These are phyloP conservation scores for Chiloscyllium plagiosum DNA, from an alignment of 2,113 vertebrate species.

Conservation along the genomic window DNA sequence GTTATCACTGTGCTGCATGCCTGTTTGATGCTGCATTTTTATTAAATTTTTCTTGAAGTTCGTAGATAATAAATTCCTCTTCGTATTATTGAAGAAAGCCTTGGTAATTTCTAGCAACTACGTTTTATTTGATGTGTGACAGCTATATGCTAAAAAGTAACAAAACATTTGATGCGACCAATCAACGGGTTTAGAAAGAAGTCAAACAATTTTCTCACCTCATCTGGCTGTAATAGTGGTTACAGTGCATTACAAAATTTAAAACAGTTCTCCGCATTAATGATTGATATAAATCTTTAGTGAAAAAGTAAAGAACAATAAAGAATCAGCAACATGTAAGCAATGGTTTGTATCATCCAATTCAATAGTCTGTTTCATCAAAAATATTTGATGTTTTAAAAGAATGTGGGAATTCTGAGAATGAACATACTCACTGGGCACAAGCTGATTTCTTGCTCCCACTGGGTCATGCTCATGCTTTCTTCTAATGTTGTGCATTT, in stretches of 20 bases:
- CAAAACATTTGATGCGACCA: too few relatives aligned
- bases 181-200: too few relatives aligned
- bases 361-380: not conserved
- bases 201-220: too few relatives aligned
- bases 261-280: not conserved
- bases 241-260: not conserved
- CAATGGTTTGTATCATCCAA: not conserved
- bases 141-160: too few relatives aligned
- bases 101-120: too few relatives aligned
- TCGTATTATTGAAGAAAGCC: too few relatives aligned
- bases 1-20: too few relatives aligned
- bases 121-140: too few relatives aligned
- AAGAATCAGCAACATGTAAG: not conserved
- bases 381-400: not conserved
- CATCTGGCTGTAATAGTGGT: not conserved
- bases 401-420: not conserved
- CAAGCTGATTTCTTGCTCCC: constrained; percentile 83
- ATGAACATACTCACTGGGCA: constrained; percentile 75
- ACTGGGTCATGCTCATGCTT: constrained; percentile 88
- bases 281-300: not conserved
- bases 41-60: too few relatives aligned
- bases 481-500: constrained; percentile 89
- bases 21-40: too few relatives aligned
- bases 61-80: too few relatives aligned
- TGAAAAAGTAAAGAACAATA: not conserved